Evolutionary conservation across 2,888 invertebrate species (phyloP).

Genomic region (Loripinus fragilis): DNA sequence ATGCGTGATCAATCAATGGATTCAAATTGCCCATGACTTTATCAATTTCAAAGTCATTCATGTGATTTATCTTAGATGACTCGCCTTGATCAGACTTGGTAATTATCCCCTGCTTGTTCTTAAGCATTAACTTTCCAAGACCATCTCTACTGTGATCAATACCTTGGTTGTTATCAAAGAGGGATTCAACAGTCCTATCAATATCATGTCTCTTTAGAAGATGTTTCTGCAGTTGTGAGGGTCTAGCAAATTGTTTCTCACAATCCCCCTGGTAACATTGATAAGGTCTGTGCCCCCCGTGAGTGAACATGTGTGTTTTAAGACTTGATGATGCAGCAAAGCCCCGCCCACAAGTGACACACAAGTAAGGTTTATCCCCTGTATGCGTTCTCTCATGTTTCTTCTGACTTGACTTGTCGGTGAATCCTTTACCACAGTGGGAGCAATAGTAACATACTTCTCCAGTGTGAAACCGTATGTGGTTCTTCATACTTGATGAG

Average conservation of each 20-base stretch:
- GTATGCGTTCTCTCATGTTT: background rate
- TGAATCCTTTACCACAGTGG: background rate
- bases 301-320: background rate
- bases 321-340: background rate
- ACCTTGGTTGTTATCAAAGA: background rate
- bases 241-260: slow-evolving; percentile 3
- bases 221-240: slow-evolving; percentile 8
- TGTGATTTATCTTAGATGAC: background rate
- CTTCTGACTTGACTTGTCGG: background rate
- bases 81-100: background rate
- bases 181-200: background rate
- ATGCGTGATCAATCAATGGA: background rate
- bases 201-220: background rate
- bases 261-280: too few species aligned
- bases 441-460: too few species aligned
- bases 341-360: background rate
- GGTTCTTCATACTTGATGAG: too few species aligned
- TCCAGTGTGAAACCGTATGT: too few species aligned
- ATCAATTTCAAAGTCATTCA: background rate
- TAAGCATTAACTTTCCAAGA: too few species aligned
- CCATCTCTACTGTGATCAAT: too few species aligned
- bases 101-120: background rate
- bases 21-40: background rate
- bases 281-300: background rate
- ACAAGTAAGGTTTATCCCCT: background rate